Conservation (phyloP, 2,113 vertebrate species). For the Silurus glanis region DNA sequence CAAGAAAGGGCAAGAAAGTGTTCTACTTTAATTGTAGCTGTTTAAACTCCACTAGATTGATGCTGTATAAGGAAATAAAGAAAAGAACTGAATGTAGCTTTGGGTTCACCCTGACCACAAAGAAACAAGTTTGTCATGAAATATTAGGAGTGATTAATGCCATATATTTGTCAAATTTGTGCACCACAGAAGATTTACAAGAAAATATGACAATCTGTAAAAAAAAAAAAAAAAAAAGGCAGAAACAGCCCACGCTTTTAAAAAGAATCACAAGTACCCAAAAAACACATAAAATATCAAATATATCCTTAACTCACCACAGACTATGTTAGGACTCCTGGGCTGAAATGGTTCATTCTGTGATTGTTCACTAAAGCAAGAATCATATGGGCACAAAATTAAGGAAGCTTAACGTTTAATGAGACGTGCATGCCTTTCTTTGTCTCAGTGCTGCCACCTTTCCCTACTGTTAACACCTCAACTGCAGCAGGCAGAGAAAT, state of each 20-base stretch:
- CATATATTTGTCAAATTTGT: background rate
- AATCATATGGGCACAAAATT: background rate
- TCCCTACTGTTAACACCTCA: background rate
- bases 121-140: background rate
- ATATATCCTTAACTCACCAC: too few species aligned
- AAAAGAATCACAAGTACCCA: background rate
- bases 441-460: background rate
- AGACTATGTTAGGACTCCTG: background rate
- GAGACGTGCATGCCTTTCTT: background rate
- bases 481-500: background rate
- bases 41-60: background rate
- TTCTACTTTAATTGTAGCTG: background rate
- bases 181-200: background rate
- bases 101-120: background rate
- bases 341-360: background rate
- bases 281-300: background rate
- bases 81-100: background rate
- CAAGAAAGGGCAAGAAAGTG: background rate
- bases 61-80: background rate
- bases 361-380: background rate
- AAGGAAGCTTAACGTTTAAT: background rate
- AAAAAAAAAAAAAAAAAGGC: background rate
- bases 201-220: background rate
- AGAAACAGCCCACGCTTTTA: background rate
- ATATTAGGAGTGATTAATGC: background rate